Conservation (phyloP, 2,888 invertebrate species). For the Carpatolechia fugitivella region DNA sequence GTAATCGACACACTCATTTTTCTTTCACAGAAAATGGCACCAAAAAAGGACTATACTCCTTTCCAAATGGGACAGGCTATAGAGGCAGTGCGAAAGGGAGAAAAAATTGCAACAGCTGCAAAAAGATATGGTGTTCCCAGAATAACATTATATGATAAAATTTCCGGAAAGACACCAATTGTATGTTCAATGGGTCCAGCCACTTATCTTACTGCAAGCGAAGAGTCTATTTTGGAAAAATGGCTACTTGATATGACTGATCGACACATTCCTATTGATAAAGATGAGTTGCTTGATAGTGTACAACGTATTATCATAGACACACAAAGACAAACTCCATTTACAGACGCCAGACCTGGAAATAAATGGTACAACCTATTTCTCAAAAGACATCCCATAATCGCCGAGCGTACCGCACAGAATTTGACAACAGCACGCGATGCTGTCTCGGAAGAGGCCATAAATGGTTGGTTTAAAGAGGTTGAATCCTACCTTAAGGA, state of each 20-base stretch:
- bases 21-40: conserved; percentile 12
- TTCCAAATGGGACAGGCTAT: conserved; percentile 9
- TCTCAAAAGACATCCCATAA: conserved; percentile 27
- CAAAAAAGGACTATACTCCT: conserved; percentile 10
- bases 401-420: conserved; percentile 29
- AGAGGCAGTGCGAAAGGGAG: conserved; percentile 15
- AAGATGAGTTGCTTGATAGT: conserved; percentile 12
- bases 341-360: conserved; percentile 33
- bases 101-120: conserved; percentile 10
- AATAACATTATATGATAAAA: conserved; percentile 13
- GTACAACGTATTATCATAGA: conserved; percentile 10
- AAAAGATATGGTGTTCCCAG: conserved; percentile 18
- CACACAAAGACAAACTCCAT: conserved; percentile 15
- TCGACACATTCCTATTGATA: conserved; percentile 11
- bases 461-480: conserved; percentile 32
- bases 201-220: conserved; percentile 2
- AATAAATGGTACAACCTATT: conserved; percentile 33
- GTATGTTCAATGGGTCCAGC: conserved; percentile 14
- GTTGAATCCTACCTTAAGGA: conserved; percentile 25
- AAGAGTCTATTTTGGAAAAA: conserved; percentile 9
- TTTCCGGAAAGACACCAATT: conserved; percentile 14
- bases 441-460: conserved; percentile 28
- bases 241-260: conserved; percentile 4
- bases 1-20: conserved; percentile 3
- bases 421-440: conserved; percentile 30